Evolutionary conservation across 2,888 invertebrate species (phyloP).

Genomic region (Xylophagus ater): DNA sequence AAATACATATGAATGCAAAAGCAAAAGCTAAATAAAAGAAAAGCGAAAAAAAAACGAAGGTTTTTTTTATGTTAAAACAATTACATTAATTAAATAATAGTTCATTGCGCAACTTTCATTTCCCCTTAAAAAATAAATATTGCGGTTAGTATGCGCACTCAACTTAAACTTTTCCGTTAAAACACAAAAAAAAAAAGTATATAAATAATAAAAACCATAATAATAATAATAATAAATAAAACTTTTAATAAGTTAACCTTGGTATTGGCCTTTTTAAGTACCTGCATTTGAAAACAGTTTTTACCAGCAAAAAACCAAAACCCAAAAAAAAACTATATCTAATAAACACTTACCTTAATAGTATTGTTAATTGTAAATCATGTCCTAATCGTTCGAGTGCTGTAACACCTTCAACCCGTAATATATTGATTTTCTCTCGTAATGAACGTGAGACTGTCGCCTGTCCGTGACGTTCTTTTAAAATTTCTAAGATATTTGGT

Average conservation of each 20-base stretch:
- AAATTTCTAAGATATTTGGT: slow-evolving; percentile 84
- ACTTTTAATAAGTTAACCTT: too few species aligned
- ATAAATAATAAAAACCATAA: too few species aligned
- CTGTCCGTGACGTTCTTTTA: slow-evolving; percentile 68
- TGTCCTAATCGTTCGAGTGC: slow-evolving; percentile 79
- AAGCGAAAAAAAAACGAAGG: slow-evolving; percentile 5
- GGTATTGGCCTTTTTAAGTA: too few species aligned
- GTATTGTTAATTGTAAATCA: slow-evolving; percentile 85
- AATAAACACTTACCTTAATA: slow-evolving; percentile 62
- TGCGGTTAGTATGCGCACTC: slow-evolving; percentile 8
- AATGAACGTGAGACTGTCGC: slow-evolving; percentile 61
- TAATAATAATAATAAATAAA: too few species aligned
- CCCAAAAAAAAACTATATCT: slow-evolving; percentile 5
- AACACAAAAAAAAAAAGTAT: slow-evolving; percentile 8
- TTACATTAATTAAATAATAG: slow-evolving; percentile 12
- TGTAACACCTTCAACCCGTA: slow-evolving; percentile 77
- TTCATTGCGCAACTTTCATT: slow-evolving; percentile 12
- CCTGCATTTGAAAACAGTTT: too few species aligned
- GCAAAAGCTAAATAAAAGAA: slow-evolving; percentile 5
- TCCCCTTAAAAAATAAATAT: slow-evolving; percentile 10
- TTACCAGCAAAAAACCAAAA: too few species aligned
- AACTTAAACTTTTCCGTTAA: slow-evolving; percentile 9
- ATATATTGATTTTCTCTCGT: slow-evolving; percentile 76
- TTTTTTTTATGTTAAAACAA: slow-evolving; percentile 6
- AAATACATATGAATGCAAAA: too few species aligned